Conservation (phyloP, 2,113 vertebrate genomes). For the Seriola aureovittata region DNA sequence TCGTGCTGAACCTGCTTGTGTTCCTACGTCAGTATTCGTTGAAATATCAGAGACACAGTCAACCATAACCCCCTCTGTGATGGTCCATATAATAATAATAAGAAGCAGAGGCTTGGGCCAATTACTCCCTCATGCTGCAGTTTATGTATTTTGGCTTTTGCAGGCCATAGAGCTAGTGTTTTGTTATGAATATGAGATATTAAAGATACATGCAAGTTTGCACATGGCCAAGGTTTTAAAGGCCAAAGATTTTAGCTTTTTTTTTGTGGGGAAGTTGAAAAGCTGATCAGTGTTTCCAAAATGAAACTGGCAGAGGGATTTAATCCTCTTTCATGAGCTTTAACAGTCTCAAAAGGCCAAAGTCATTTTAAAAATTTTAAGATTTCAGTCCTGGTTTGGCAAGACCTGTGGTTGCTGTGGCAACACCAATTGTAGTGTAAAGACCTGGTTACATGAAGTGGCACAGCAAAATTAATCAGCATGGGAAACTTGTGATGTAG, state of each 20-base stretch:
- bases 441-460: background rate
- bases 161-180: background rate
- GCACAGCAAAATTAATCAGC: background rate
- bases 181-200: background rate
- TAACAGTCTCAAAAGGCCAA: background rate
- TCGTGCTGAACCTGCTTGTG: slow-evolving; percentile 10
- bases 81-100: slow-evolving; percentile 32
- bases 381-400: background rate
- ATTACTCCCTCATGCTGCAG: slow-evolving; percentile 43
- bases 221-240: background rate
- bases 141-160: slow-evolving; percentile 60
- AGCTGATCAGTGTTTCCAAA: background rate
- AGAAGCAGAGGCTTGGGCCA: slow-evolving; percentile 28
- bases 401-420: background rate
- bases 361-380: background rate
- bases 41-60: slow-evolving; percentile 35
- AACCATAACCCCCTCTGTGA: slow-evolving; percentile 43
- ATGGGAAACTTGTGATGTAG: background rate
- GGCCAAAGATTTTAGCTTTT: background rate
- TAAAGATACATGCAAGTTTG: background rate
- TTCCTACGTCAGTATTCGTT: slow-evolving; percentile 34
- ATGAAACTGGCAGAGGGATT: background rate
- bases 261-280: background rate
- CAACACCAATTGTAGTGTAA: background rate
- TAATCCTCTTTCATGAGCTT: background rate